Conservation (phyloP, 1,140 invertebrate genomes). For the Bombus breviceps region DNA sequence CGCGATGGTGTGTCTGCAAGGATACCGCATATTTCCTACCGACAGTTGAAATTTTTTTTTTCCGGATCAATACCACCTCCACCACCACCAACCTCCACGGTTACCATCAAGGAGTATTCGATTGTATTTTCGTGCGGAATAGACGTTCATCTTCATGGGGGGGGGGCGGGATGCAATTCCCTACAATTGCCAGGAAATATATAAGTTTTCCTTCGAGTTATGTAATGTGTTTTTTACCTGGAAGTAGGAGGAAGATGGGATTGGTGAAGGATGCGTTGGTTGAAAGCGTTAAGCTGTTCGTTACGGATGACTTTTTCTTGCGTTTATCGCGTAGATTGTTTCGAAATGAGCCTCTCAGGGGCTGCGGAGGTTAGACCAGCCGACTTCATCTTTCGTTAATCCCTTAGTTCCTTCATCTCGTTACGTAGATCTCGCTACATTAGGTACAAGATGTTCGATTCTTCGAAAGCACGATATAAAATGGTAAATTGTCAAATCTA, state of each 20-base stretch:
- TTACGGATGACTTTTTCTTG: background rate
- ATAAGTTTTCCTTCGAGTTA: background rate
- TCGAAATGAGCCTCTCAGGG: background rate
- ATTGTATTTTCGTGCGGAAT: conserved; percentile 11
- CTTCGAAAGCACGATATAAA: background rate
- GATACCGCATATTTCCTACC: conserved; percentile 36
- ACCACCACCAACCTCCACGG: background rate
- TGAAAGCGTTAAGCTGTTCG: background rate
- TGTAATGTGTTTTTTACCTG: background rate
- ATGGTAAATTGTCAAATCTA: background rate
- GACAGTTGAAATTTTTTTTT: conserved; percentile 22
- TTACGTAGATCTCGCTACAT: background rate
- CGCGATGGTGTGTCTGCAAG: conserved; percentile 8
- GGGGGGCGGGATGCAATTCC: background rate
- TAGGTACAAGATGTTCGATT: too few species aligned
- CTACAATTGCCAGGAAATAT: background rate
- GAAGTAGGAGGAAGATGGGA: background rate
- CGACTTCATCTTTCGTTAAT: background rate
- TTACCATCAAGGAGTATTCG: background rate
- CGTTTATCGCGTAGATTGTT: background rate
- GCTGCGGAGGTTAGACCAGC: background rate
- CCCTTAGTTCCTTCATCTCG: too few species aligned
- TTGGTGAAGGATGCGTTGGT: background rate
- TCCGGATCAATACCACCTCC: conserved; percentile 28
- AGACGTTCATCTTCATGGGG: background rate